Conservation (phyloP, 1,140 invertebrate species). For the Palaemon carinicauda region DNA sequence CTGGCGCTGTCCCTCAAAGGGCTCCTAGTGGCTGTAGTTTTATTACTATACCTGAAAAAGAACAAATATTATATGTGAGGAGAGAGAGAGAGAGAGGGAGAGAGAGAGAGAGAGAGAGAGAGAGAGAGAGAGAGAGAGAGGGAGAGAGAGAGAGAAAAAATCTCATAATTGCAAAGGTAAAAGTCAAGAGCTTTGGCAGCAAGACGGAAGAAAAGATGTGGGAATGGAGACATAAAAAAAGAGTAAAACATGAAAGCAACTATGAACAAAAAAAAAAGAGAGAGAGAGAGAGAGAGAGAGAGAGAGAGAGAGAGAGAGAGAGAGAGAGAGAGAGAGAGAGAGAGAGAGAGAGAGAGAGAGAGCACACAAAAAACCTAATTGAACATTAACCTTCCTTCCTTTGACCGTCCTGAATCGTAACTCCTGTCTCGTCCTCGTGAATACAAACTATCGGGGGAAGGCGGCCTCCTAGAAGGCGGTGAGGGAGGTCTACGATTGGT, state of each 20-base stretch:
- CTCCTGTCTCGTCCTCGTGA: neutral
- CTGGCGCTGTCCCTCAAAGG: conserved; percentile 5
- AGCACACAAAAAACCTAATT: neutral
- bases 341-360: no score
- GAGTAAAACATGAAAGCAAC: no score
- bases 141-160: neutral
- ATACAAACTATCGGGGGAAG: conserved; percentile 17
- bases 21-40: conserved; percentile 10
- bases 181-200: no score
- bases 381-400: neutral
- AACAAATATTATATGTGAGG: no score
- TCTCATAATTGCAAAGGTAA: no score
- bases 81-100: neutral
- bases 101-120: neutral
- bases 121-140: neutral
- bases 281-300: neutral
- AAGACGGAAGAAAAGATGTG: no score
- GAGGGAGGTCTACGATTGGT: neutral
- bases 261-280: no score
- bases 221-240: no score
- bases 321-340: neutral
- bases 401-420: conserved; percentile 25
- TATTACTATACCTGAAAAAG: conserved; percentile 13
- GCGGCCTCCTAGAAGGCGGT: conserved; percentile 18
- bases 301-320: neutral